phyloP scores from a whole-genome alignment of 2,888 invertebrate genomes.

The Poecilus cupreus region DNA sequence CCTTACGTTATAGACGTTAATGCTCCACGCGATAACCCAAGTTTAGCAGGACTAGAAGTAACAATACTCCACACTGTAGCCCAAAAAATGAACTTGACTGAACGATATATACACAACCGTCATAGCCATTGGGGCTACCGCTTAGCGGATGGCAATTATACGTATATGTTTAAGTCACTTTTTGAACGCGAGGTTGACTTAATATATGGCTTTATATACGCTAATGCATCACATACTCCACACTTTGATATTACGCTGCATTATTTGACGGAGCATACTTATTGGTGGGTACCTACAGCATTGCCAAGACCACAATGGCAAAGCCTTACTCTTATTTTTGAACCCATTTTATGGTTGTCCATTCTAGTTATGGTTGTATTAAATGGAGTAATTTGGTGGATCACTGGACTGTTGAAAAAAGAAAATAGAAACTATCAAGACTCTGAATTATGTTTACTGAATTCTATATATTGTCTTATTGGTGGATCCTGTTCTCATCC shows the following conservation, averaged over 20 bases:
- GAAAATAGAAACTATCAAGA: background rate
- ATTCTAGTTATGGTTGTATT: background rate
- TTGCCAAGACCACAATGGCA: background rate
- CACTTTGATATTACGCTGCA: background rate
- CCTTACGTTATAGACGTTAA: slow-evolving; percentile 12
- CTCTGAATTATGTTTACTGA: background rate
- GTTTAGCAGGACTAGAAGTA: slow-evolving; percentile 19
- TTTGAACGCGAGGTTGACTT: background rate
- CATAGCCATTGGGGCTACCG: slow-evolving; percentile 23
- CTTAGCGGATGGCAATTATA: slow-evolving; percentile 5
- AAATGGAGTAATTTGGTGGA: slow-evolving; percentile 21
- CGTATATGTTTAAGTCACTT: slow-evolving; percentile 17
- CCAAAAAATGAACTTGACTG: background rate
- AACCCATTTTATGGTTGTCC: background rate
- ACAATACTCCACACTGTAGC: slow-evolving; percentile 11
- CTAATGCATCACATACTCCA: background rate
- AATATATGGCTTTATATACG: slow-evolving; percentile 11
- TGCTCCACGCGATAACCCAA: background rate
- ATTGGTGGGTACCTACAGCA: slow-evolving; percentile 26
- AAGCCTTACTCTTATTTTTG: slow-evolving; percentile 3
- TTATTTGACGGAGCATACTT: background rate
- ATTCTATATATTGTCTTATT: slow-evolving; percentile 18
- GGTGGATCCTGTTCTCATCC: background rate
- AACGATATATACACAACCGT: background rate
- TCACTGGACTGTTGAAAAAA: background rate